These are phyloP conservation scores for Aviceda subcristata DNA, from an alignment of 2,113 vertebrate genomes.

Conservation along the genomic window DNA sequence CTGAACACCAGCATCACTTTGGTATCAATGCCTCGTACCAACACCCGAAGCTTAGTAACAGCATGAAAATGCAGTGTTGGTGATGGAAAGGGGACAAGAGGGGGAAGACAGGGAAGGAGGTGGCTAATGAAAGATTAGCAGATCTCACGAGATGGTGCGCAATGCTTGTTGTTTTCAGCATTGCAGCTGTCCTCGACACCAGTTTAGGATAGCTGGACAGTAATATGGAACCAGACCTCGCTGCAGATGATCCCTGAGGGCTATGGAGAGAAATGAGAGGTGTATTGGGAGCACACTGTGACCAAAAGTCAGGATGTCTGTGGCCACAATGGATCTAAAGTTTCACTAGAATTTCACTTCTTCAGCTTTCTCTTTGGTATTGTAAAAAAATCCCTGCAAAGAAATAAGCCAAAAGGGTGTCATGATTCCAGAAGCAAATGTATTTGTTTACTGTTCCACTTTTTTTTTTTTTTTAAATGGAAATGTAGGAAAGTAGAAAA, in stretches of 20 bases:
- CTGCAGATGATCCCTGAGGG: background rate
- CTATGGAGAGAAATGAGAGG: background rate
- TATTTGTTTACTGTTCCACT: background rate
- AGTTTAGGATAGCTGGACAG: background rate
- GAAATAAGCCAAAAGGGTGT: background rate
- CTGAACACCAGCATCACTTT: background rate
- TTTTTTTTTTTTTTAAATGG: background rate
- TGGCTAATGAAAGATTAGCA: background rate
- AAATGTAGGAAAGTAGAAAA: background rate
- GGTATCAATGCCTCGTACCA: background rate
- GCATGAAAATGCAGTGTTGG: background rate
- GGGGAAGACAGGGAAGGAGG: background rate
- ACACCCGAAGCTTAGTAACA: background rate
- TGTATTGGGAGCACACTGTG: fast-evolving
- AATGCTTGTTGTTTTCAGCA: background rate
- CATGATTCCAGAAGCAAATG: background rate
- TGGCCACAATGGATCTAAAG: background rate
- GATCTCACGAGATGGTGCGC: background rate
- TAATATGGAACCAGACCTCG: background rate
- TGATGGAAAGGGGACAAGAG: background rate
- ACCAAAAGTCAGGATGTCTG: background rate
- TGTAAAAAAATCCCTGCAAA: background rate
- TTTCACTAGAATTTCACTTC: background rate
- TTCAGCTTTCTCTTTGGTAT: background rate
- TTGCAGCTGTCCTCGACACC: background rate